A percentile compares a stretch with the other conserved stretches of the same genome.
phyloP scores from a whole-genome alignment of 2,888 invertebrate genomes.

The Druceiella hillmani region DNA sequence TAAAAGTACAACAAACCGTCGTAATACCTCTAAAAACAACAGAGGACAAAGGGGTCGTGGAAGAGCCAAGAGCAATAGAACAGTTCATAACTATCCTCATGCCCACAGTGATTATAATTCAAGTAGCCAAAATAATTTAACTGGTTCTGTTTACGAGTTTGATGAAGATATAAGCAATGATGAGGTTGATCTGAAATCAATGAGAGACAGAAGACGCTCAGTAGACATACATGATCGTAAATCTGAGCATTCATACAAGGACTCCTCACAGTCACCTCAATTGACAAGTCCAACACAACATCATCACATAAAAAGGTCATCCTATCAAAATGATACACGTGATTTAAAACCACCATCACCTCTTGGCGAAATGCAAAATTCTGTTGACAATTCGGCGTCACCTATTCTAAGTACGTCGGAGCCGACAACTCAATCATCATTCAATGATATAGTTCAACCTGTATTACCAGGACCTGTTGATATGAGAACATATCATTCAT shows the following conservation, averaged over 20 bases:
- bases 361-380: conserved; percentile 30
- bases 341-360: conserved; percentile 49
- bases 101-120: conserved; percentile 46
- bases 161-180: conserved; percentile 77
- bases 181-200: conserved; percentile 69
- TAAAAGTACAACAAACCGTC: conserved; percentile 35
- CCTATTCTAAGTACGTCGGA: conserved; percentile 14
- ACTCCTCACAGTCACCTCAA: conserved; percentile 54
- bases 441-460: conserved; percentile 56
- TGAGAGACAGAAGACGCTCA: conserved; percentile 73
- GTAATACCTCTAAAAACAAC: conserved; percentile 36
- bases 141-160: conserved; percentile 86
- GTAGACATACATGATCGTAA: conserved; percentile 61
- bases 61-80: conserved; percentile 42
- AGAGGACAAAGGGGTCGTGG: conserved; percentile 47
- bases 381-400: conserved; percentile 25
- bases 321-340: conserved; percentile 37
- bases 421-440: conserved; percentile 16
- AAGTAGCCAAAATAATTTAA: conserved; percentile 71
- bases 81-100: conserved; percentile 31
- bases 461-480: conserved; percentile 83
- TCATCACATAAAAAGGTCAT: conserved; percentile 30
- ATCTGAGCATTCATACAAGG: conserved; percentile 50
- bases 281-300: conserved; percentile 47
- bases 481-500: conserved; percentile 77